These are phyloP conservation scores for Dolichotis patagonum DNA, from an alignment of 2,113 vertebrate species.

Conservation along the genomic window DNA sequence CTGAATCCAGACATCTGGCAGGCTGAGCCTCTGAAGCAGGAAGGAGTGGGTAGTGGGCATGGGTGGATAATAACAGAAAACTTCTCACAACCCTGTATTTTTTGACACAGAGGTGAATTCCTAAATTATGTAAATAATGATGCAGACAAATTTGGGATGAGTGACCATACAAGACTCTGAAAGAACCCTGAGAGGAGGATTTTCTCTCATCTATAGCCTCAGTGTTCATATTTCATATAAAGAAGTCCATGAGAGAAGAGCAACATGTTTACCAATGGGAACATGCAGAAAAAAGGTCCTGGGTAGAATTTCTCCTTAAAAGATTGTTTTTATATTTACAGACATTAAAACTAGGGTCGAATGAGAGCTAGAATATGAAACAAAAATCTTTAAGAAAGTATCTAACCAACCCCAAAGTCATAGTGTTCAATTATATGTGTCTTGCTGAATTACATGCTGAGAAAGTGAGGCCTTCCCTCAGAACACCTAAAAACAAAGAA, in stretches of 20 bases:
- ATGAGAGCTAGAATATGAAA: neutral
- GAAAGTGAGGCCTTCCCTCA: neutral
- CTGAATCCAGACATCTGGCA: neutral
- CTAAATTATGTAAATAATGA: neutral
- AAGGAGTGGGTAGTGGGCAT: neutral
- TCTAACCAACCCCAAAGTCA: neutral
- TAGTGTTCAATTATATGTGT: neutral
- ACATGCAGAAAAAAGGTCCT: neutral
- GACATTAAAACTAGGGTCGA: neutral
- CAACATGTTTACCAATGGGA: neutral
- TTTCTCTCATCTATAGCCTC: neutral
- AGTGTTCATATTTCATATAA: neutral
- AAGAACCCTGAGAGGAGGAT: neutral
- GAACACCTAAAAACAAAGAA: neutral
- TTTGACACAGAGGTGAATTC: neutral
- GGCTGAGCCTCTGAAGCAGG: neutral
- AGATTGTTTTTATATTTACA: neutral
- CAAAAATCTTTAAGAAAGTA: neutral
- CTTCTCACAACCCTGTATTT: neutral
- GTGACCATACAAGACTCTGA: neutral
- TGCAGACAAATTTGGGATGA: constrained; percentile 29
- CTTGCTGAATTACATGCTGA: neutral
- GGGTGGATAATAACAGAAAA: neutral
- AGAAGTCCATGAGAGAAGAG: neutral
- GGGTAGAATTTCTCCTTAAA: neutral